phyloP scores from a whole-genome alignment of 2,113 vertebrate genomes.

The Ophiodon elongatus region DNA sequence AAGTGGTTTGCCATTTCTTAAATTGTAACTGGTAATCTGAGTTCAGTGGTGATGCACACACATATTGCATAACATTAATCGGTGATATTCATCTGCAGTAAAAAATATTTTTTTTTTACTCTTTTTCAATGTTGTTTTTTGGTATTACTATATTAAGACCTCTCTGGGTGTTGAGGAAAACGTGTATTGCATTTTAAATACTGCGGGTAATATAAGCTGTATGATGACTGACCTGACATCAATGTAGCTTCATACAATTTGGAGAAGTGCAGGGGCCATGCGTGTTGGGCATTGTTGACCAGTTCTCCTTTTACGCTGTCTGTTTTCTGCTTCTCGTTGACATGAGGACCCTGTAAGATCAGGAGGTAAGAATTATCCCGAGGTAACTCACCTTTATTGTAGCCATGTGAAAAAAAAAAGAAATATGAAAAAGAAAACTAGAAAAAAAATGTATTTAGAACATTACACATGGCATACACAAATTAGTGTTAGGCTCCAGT shows the following conservation, averaged over 20 bases:
- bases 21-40: neutral
- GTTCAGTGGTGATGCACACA: neutral
- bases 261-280: conserved; percentile 94
- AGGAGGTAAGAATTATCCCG: neutral
- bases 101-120: neutral
- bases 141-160: neutral
- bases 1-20: neutral
- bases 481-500: neutral
- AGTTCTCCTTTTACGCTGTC: conserved; percentile 86
- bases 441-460: too few species aligned
- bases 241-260: conserved; percentile 90
- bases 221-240: conserved; percentile 87
- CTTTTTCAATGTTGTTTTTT: neutral
- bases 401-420: neutral
- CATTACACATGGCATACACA: neutral
- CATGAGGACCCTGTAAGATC: conserved; percentile 80
- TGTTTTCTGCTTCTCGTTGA: conserved; percentile 61
- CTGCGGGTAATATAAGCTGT: neutral
- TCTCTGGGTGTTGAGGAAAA: neutral
- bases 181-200: neutral
- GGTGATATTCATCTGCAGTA: neutral
- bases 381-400: neutral
- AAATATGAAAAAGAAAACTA: neutral
- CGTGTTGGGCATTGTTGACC: conserved; percentile 84
- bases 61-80: neutral